Evolutionary conservation across 2,888 invertebrate species (phyloP).

Genomic region (Miltochrista miniata): DNA sequence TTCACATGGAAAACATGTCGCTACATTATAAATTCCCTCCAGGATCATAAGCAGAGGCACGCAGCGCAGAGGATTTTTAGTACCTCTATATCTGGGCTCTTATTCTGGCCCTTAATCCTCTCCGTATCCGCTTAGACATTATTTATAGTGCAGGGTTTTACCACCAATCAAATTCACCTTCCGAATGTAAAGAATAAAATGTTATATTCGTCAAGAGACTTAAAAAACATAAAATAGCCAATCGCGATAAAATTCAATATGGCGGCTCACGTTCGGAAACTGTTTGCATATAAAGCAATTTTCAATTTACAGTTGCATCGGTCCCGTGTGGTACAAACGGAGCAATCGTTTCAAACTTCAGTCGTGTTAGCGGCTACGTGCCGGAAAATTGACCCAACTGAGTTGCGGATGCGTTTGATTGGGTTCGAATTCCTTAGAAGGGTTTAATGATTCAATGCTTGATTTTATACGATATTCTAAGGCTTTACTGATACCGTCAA

Average conservation of each 20-base stretch:
- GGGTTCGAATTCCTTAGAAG: neutral
- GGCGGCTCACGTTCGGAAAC: constrained; percentile 18
- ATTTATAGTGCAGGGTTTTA: neutral
- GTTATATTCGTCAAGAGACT: constrained; percentile 3
- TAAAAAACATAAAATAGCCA: constrained; percentile 13
- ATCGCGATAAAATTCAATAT: constrained; percentile 26
- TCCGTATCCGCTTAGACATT: neutral
- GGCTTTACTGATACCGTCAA: too few relatives aligned
- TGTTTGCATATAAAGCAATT: constrained; percentile 45
- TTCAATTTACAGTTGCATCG: constrained; percentile 41
- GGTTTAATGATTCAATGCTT: neutral
- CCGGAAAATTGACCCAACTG: constrained; percentile 30
- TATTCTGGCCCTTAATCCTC: too few relatives aligned
- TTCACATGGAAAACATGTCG: too few relatives aligned
- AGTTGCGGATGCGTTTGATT: neutral
- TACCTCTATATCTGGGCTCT: too few relatives aligned
- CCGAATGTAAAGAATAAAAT: constrained; percentile 3
- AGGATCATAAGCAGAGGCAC: too few relatives aligned
- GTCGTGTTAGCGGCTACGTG: constrained; percentile 16
- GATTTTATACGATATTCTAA: too few relatives aligned
- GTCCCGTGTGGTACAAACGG: constrained; percentile 26
- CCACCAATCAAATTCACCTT: neutral
- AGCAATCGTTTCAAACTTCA: constrained; percentile 19
- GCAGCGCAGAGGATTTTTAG: too few relatives aligned
- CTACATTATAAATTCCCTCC: too few relatives aligned